A percentile compares a stretch with the other conserved stretches of the same genome.
Evolutionary conservation across 2,797 vertebrate species (phyloP).

Genomic region (Synaphobranchus kaupii): DNA sequence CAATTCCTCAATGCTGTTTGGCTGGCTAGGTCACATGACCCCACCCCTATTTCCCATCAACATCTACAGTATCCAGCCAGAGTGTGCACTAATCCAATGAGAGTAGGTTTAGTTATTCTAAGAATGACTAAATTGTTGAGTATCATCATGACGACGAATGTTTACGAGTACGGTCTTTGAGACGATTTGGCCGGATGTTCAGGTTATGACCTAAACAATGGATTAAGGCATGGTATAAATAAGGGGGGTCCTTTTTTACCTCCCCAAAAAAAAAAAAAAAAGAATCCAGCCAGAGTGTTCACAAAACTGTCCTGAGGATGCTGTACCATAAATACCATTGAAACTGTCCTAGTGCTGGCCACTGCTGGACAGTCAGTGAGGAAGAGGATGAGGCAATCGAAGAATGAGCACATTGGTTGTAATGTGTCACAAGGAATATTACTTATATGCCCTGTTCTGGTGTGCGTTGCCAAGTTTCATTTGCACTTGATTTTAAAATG

Average conservation of each 20-base stretch:
- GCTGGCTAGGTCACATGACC: not conserved
- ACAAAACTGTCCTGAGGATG: not conserved
- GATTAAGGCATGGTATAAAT: too few species aligned
- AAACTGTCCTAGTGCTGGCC: not conserved
- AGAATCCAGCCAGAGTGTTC: not conserved
- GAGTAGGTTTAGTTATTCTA: too few species aligned
- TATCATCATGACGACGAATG: too few species aligned
- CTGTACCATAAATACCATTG: not conserved
- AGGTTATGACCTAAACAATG: too few species aligned
- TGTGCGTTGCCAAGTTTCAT: slow-evolving; percentile 1
- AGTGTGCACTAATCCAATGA: not conserved
- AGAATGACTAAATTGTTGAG: too few species aligned
- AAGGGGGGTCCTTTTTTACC: too few species aligned
- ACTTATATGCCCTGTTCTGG: not conserved
- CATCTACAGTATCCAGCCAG: not conserved
- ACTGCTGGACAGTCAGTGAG: not conserved
- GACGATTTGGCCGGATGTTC: too few species aligned
- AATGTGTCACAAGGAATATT: not conserved
- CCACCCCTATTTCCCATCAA: not conserved
- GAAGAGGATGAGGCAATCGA: not conserved
- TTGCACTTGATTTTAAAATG: not conserved
- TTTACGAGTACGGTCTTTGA: too few species aligned
- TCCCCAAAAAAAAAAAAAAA: too few species aligned
- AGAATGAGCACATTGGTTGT: not conserved
- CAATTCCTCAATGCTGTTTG: not conserved